Evolutionary conservation across 2,113 vertebrate genomes (phyloP).

Genomic region (Macquaria ambigua): DNA sequence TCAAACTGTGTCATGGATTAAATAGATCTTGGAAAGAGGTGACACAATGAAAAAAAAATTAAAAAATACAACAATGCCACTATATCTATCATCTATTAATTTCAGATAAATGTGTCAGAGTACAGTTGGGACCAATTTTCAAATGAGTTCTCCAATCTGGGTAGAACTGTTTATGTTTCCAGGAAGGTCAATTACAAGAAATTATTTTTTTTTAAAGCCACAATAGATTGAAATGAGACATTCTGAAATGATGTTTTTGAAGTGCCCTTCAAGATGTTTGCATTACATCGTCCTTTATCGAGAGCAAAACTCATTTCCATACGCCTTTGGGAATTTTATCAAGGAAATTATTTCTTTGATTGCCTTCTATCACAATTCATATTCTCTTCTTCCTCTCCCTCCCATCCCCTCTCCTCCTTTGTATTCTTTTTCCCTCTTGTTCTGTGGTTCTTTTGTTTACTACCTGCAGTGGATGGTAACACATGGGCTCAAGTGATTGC

Average conservation of each 20-base stretch:
- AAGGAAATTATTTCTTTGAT: constrained; percentile 64
- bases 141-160: constrained; percentile 52
- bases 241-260: constrained; percentile 55
- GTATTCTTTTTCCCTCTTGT: background rate
- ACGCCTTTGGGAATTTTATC: constrained; percentile 42
- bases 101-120: constrained; percentile 56
- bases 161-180: constrained; percentile 53
- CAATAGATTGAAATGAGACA: constrained; percentile 46
- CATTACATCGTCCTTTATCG: constrained; percentile 33
- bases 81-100: constrained; percentile 30
- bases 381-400: constrained; percentile 22
- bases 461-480: constrained; percentile 91
- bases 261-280: constrained; percentile 66
- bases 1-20: constrained; percentile 16
- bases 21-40: constrained; percentile 6
- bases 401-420: constrained; percentile 10
- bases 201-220: background rate
- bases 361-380: constrained; percentile 44
- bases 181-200: constrained; percentile 62
- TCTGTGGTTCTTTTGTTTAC: constrained; percentile 21
- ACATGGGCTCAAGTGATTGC: constrained; percentile 98
- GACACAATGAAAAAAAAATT: background rate
- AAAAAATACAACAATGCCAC: background rate
- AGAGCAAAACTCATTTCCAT: constrained; percentile 55
- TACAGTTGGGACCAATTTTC: constrained; percentile 55